Base-by-base conservation (phyloP, 2,797 vertebrate species). In the Falco novaeseelandiae region DNA sequence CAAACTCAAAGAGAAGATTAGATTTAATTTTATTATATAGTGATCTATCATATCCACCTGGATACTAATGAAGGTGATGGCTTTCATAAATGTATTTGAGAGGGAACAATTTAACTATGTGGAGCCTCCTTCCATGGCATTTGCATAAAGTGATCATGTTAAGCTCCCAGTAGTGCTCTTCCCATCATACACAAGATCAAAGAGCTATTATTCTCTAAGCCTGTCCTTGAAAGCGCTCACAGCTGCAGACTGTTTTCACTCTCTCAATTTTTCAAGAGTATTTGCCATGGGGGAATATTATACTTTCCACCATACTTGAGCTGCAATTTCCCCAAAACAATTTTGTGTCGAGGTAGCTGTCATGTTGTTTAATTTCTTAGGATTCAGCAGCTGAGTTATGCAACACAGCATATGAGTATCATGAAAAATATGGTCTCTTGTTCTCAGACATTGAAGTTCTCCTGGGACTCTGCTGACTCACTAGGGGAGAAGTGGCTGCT, bases 121-220 rank as follows among this genome's bases (percentile, higher is more conserved):
- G 51, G 70, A 73, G 71, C 74, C 65, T 93, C 76, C 79, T 85
- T 93, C 82, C 0, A 1, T 93, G 91, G 90, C 36, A 96, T 86
- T 94, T 92, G 76, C 90, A 94, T 96, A 92, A 90, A 91, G 83
- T 81, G 89, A 93, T 93, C 80, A 34, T 57, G 74, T 96, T 96
- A 91, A 93, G 63, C 71, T 94, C 94, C 91, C 90, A 83, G 82
- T 57, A 57, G 90, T 90, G 61, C 19, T 84, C 40, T 93, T 94
- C 82, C 76, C 63, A 80, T 87, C 78, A 85, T 25, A 91, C n/a
- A 67, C 6, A 38, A 73, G 91, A 94, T 91, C 74, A 94, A 96
- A 97, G 82, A 91, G 42, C 81, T 84, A 79, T 92, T 97, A 84
- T 89, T 42, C 74, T 89, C 66, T 69, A 51, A 89, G 71, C 44